Conservation (phyloP, 53 echinoderm and acorn worm species). For the Arbacia lixula region DNA sequence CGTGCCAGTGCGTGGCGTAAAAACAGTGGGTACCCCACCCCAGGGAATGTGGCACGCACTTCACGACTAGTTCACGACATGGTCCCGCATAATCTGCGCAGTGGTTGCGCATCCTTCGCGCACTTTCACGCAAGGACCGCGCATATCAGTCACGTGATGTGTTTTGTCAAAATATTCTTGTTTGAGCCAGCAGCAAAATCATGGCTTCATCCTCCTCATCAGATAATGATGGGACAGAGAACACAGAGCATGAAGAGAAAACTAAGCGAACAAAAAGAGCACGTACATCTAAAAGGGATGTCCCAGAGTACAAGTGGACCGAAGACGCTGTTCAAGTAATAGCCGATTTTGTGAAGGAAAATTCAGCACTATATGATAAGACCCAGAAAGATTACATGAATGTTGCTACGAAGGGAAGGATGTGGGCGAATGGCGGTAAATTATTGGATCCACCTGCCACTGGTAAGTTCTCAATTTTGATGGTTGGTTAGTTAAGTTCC, state of each 20-base stretch:
- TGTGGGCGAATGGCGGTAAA: conserved; percentile 9
- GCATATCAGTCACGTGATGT: conserved; percentile 21
- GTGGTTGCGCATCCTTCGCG: conserved; percentile 34
- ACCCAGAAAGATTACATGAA: conserved; percentile 18
- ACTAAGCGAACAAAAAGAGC: conserved; percentile 30
- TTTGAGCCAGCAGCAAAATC: conserved; percentile 26
- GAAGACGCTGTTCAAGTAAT: not conserved
- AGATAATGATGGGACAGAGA: conserved; percentile 27
- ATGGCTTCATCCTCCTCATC: conserved; percentile 23
- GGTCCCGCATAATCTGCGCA: conserved; percentile 30
- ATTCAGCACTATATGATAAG: conserved; percentile 16
- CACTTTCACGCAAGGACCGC: conserved; percentile 9
- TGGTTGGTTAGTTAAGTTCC: conserved; percentile 15
- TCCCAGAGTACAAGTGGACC: conserved; percentile 33
- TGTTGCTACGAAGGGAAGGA: conserved; percentile 18
- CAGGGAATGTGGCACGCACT: conserved; percentile 36
- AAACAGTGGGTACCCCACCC: conserved; percentile 34
- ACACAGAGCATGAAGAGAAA: conserved; percentile 30
- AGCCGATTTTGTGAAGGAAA: conserved; percentile 27
- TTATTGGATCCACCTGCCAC: conserved; percentile 30
- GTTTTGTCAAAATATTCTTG: conserved; percentile 26
- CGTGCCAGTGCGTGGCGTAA: conserved; percentile 25
- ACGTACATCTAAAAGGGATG: conserved; percentile 27
- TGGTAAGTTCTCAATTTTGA: conserved; percentile 21
- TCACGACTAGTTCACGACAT: conserved; percentile 31